Percentiles rank a stretch among this genome's conserved stretches.
Conservation (phyloP, 2,888 invertebrate species). For the Clepsis dumicolana region DNA sequence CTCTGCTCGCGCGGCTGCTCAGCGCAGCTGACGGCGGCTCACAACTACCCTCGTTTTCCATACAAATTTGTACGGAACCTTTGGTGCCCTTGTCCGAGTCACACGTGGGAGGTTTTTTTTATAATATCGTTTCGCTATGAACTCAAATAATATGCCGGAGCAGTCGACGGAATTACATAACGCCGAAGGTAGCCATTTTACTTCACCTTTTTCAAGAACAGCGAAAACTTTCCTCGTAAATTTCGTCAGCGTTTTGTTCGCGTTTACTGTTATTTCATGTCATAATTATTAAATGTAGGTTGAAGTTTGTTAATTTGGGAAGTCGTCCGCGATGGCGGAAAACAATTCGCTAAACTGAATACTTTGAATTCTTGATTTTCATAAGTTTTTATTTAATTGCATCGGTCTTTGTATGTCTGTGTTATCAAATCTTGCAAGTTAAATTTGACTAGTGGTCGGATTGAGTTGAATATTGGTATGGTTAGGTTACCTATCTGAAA, state of each 20-base stretch:
- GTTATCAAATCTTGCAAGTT: too few relatives aligned
- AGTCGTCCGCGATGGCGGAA: not conserved
- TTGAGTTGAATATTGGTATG: too few relatives aligned
- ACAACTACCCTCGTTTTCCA: too few relatives aligned
- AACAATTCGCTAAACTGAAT: not conserved
- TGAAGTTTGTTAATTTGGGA: constrained; percentile 3
- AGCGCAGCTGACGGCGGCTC: too few relatives aligned
- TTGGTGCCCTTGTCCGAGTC: too few relatives aligned
- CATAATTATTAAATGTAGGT: constrained; percentile 33
- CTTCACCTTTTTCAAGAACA: constrained; percentile 25
- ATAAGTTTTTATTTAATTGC: too few relatives aligned
- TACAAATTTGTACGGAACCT: too few relatives aligned
- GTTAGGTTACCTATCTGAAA: too few relatives aligned
- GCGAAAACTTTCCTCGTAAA: constrained; percentile 41
- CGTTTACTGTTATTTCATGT: constrained; percentile 38
- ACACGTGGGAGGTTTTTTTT: not conserved
- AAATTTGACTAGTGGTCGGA: too few relatives aligned
- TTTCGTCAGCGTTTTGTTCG: constrained; percentile 40
- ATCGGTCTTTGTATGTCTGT: too few relatives aligned
- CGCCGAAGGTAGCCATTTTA: constrained; percentile 27
- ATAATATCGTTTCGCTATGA: constrained; percentile 9
- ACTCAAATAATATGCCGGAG: constrained; percentile 17
- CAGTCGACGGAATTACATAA: constrained; percentile 28
- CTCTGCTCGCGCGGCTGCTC: too few relatives aligned
- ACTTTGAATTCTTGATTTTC: not conserved